Percentiles rank a stretch among this genome's conserved stretches.
phyloP scores from a whole-genome alignment of 2,797 vertebrate genomes.

The Parotocinclus haroldoi region DNA sequence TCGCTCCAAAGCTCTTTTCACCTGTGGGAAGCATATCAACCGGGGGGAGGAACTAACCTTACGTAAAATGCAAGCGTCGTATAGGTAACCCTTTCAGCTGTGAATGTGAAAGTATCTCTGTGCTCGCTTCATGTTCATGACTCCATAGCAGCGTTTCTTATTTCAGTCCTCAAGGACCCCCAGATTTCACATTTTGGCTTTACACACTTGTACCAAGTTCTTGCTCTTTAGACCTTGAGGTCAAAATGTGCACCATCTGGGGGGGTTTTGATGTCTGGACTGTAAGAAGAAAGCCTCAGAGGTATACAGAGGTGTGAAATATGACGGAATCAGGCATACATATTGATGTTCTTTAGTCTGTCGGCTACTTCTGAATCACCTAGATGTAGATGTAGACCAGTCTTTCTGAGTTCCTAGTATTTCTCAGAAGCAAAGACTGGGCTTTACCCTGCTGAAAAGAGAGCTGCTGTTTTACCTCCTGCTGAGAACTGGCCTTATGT shows the following conservation, averaged over 20 bases:
- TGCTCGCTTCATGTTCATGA: background rate
- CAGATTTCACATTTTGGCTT: background rate
- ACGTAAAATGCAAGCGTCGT: background rate
- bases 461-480: no score
- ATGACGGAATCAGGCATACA: background rate
- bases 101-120: slow-evolving; percentile 4
- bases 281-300: background rate
- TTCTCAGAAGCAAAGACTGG: no score
- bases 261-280: background rate
- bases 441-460: no score
- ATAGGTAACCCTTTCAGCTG: background rate
- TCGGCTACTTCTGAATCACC: no score
- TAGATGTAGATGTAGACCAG: no score
- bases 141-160: background rate
- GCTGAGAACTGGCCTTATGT: no score
- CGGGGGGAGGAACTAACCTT: background rate
- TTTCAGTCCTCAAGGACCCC: background rate
- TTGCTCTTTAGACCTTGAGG: background rate
- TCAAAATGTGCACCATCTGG: background rate
- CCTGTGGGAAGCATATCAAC: background rate
- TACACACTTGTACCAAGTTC: background rate
- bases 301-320: slow-evolving; percentile 5
- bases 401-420: no score
- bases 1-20: background rate
- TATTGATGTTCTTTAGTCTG: no score